Evolutionary conservation across 2,113 vertebrate genomes (phyloP).

Genomic region (Periophthalmodon schlosseri): DNA sequence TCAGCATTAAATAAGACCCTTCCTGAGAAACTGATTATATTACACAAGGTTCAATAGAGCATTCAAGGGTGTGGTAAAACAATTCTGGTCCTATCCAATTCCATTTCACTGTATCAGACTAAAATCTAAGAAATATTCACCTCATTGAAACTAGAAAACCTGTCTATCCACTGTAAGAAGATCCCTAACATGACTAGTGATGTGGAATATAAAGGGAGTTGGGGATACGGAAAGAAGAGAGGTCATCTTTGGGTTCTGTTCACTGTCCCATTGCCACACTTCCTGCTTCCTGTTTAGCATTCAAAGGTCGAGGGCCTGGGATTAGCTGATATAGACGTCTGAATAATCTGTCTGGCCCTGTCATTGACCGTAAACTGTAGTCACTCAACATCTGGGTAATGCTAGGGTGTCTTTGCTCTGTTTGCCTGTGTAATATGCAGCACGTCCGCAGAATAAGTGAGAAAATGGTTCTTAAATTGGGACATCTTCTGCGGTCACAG

Average conservation of each 20-base stretch:
- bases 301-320: slow-evolving; percentile 47
- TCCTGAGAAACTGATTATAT: slow-evolving; percentile 3
- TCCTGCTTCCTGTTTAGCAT: slow-evolving; percentile 59
- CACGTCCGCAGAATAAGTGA: slow-evolving; percentile 17
- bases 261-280: slow-evolving; percentile 12
- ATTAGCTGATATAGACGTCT: slow-evolving; percentile 46
- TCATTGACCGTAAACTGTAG: neutral
- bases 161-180: neutral
- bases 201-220: neutral
- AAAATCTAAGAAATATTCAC: neutral
- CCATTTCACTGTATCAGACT: neutral
- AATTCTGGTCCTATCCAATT: neutral
- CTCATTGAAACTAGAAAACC: neutral
- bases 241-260: slow-evolving; percentile 6
- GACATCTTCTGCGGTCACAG: slow-evolving; percentile 24
- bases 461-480: slow-evolving; percentile 38
- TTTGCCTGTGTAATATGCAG: neutral
- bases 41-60: neutral
- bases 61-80: neutral
- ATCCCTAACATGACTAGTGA: neutral
- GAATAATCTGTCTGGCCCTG: slow-evolving; percentile 34
- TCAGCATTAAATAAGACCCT: neutral
- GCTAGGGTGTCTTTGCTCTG: neutral
- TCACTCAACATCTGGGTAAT: neutral
- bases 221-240: neutral